Percentiles rank a stretch among this genome's conserved stretches.
phyloP scores from a whole-genome alignment of 2,888 invertebrate genomes.

The Apamea sordens region DNA sequence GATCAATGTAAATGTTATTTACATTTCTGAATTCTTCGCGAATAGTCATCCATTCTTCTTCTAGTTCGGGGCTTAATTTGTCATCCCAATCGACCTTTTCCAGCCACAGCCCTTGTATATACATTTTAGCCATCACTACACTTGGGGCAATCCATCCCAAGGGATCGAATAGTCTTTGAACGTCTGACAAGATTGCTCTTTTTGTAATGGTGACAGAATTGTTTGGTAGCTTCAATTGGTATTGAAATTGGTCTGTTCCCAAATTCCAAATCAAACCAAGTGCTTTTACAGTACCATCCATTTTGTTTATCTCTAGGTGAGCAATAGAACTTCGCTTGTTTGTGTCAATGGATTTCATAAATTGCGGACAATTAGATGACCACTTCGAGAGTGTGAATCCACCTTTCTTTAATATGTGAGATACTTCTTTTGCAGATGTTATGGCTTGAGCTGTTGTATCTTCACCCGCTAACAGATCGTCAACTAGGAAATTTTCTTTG shows the following conservation, averaged over 20 bases:
- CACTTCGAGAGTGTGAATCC: constrained; percentile 6
- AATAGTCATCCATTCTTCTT: background rate
- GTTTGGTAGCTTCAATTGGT: too few species aligned
- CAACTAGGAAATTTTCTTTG: too few species aligned
- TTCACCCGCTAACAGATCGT: background rate
- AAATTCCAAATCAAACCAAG: too few species aligned
- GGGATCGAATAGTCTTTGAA: constrained; percentile 52
- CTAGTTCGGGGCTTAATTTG: background rate
- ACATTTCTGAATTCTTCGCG: background rate
- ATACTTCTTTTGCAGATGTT: background rate
- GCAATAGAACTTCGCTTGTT: too few species aligned
- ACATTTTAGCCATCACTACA: constrained; percentile 24
- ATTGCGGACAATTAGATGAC: constrained; percentile 1
- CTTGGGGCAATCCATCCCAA: constrained; percentile 51
- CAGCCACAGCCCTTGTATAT: background rate
- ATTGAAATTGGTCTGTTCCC: too few species aligned
- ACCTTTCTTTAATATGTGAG: background rate
- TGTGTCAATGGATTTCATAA: constrained; percentile 2
- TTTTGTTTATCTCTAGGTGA: too few species aligned
- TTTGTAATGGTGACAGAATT: background rate
- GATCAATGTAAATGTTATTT: background rate
- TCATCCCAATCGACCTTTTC: background rate
- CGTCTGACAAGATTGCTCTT: constrained; percentile 43
- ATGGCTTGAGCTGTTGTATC: background rate
- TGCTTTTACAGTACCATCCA: too few species aligned